A percentile compares a stretch with the other conserved stretches of the same genome.
Evolutionary conservation across 2,888 invertebrate genomes (phyloP).

Genomic region (Leptopterna dolabrata): DNA sequence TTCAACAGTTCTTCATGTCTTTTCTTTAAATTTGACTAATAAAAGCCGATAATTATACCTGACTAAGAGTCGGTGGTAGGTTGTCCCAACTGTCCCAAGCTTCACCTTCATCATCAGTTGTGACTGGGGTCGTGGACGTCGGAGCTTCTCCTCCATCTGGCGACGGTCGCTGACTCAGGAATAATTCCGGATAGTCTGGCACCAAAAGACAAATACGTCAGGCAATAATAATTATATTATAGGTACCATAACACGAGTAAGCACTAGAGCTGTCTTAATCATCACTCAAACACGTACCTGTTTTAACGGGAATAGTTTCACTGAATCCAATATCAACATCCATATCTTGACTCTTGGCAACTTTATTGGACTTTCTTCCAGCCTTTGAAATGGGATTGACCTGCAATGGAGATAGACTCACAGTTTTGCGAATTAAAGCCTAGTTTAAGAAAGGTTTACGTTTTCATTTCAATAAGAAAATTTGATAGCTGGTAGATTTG

Average conservation of each 20-base stretch:
- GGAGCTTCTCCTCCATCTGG: constrained; percentile 87
- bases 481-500: no score
- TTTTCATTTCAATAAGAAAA: no score
- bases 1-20: no score
- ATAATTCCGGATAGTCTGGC: constrained; percentile 63
- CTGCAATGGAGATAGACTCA: not conserved
- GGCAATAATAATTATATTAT: not conserved
- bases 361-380: not conserved
- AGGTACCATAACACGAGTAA: not conserved
- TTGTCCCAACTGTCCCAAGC: constrained; percentile 87
- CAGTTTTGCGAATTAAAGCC: no score
- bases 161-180: constrained; percentile 79
- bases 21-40: no score
- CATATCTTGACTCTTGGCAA: not conserved
- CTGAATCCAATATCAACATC: not conserved
- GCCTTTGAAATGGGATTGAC: constrained; percentile 20
- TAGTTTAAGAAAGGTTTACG: no score
- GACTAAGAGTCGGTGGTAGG: constrained; percentile 33
- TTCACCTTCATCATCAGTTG: constrained; percentile 71
- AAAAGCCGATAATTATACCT: not conserved
- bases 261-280: not conserved
- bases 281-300: not conserved
- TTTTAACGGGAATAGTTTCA: not conserved
- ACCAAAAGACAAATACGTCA: not conserved
- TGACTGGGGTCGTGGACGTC: constrained; percentile 66